A percentile compares a stretch with the other conserved stretches of the same genome.
phyloP scores from a whole-genome alignment of 2,797 vertebrate genomes.

The Malurus leucopterus region DNA sequence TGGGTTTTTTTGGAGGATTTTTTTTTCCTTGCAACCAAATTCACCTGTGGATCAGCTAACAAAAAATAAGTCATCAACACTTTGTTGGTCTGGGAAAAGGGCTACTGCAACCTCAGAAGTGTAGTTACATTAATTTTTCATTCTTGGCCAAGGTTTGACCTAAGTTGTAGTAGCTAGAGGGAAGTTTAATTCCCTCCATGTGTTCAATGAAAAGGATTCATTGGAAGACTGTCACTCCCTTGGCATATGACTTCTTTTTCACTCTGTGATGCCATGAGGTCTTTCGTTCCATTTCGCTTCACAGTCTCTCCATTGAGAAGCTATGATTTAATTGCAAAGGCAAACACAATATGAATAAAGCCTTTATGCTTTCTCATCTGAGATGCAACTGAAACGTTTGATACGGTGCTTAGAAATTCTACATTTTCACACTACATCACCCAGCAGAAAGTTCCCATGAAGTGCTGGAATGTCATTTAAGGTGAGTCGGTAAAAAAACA shows the following conservation, averaged over 20 bases:
- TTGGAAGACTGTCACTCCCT: conserved; percentile 28
- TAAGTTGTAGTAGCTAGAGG: not conserved
- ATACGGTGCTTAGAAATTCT: not conserved
- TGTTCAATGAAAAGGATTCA: conserved; percentile 27
- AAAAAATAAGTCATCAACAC: not conserved
- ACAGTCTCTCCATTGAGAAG: conserved; percentile 28
- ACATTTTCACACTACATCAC: not conserved
- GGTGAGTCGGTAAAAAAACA: not conserved
- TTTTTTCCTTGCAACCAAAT: not conserved
- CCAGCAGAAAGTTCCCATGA: not conserved
- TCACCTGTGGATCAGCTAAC: not conserved
- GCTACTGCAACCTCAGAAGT: not conserved
- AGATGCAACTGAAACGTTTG: not conserved
- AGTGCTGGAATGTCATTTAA: not conserved
- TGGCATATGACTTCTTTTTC: conserved; percentile 37
- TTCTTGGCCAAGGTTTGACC: not conserved
- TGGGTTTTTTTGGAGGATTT: not conserved
- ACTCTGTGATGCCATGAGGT: conserved; percentile 6
- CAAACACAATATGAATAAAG: conserved; percentile 35
- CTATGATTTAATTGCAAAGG: not conserved
- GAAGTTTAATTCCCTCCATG: not conserved
- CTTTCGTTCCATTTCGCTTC: conserved; percentile 16
- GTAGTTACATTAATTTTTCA: not conserved
- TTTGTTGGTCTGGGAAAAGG: not conserved
- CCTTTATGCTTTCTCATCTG: conserved; percentile 22